Percentiles rank a stretch among this genome's conserved stretches.
Conservation (phyloP, 2,888 invertebrate genomes). For the Metopia argyrocephala region DNA sequence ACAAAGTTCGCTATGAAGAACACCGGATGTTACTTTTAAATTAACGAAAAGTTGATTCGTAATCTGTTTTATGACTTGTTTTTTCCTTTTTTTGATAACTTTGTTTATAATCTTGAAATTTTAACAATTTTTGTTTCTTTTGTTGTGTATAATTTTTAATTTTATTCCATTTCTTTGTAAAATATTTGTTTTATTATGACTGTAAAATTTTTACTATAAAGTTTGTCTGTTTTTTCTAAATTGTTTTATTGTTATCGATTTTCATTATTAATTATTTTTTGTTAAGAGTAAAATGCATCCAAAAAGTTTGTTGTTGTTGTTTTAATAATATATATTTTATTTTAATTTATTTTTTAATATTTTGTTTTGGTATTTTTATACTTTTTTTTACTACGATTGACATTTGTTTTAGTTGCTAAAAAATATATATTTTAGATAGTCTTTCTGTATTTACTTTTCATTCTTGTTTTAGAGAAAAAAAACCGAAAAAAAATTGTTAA, state of each 20-base stretch:
- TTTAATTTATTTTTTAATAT: constrained; percentile 45
- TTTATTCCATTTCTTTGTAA: constrained; percentile 46
- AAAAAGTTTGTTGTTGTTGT: constrained; percentile 71
- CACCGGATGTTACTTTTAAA: too few relatives aligned
- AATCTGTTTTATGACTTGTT: too few relatives aligned
- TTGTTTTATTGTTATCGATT: constrained; percentile 53
- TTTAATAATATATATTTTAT: constrained; percentile 30
- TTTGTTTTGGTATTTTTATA: constrained; percentile 40
- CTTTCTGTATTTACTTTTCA: constrained; percentile 47
- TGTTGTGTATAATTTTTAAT: neutral
- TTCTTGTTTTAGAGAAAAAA: constrained; percentile 10
- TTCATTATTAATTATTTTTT: constrained; percentile 44
- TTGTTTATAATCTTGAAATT: too few relatives aligned
- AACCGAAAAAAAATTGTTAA: neutral
- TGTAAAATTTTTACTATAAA: constrained; percentile 62
- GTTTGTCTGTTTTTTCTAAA: constrained; percentile 52
- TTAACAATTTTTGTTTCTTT: neutral
- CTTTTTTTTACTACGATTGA: constrained; percentile 57
- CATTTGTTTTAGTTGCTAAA: constrained; percentile 60
- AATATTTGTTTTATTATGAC: constrained; percentile 38
- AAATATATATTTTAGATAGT: constrained; percentile 59
- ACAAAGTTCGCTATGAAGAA: too few relatives aligned
- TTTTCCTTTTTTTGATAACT: too few relatives aligned
- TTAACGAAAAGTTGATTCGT: too few relatives aligned
- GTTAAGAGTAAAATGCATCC: constrained; percentile 74